phyloP scores from a whole-genome alignment of 1,140 invertebrate genomes.

The Penaeus japonicus region DNA sequence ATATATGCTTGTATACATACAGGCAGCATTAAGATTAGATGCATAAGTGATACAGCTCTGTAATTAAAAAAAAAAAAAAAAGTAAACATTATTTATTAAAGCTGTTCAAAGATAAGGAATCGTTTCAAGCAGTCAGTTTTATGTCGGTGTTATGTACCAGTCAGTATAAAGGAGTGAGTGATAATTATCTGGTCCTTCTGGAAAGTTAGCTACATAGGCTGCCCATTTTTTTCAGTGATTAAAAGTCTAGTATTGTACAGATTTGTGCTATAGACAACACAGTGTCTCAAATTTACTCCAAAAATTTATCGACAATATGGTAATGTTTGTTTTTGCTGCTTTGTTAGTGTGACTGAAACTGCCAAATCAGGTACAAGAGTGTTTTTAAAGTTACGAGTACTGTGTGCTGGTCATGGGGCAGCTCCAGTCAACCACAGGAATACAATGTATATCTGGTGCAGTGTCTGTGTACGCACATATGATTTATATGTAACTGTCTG shows the following conservation, averaged over 20 bases:
- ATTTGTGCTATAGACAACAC: slow-evolving; percentile 10
- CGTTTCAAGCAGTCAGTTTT: too few species aligned
- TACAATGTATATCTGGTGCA: slow-evolving; percentile 35
- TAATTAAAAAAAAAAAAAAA: too few species aligned
- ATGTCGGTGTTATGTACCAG: too few species aligned
- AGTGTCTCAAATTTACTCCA: slow-evolving; percentile 20
- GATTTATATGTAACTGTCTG: slow-evolving; percentile 43
- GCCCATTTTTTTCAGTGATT: too few species aligned
- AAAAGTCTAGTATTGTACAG: background rate
- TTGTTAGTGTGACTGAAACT: slow-evolving; percentile 21
- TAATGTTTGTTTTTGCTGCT: slow-evolving; percentile 19
- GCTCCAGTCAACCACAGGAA: slow-evolving; percentile 15
- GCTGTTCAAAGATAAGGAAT: too few species aligned
- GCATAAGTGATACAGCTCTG: too few species aligned
- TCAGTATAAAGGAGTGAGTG: too few species aligned
- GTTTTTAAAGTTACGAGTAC: background rate
- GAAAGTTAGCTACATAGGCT: too few species aligned
- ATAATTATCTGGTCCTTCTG: too few species aligned
- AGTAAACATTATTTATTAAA: too few species aligned
- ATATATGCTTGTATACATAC: too few species aligned
- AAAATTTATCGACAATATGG: slow-evolving; percentile 11
- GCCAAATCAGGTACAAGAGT: slow-evolving; percentile 25
- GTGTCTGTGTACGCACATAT: slow-evolving; percentile 41
- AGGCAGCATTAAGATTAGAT: too few species aligned
- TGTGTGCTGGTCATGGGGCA: slow-evolving; percentile 8